A percentile compares a stretch with the other conserved stretches of the same genome.
phyloP scores from a whole-genome alignment of 1,140 invertebrate genomes.

The Armadillidium nasatum region DNA sequence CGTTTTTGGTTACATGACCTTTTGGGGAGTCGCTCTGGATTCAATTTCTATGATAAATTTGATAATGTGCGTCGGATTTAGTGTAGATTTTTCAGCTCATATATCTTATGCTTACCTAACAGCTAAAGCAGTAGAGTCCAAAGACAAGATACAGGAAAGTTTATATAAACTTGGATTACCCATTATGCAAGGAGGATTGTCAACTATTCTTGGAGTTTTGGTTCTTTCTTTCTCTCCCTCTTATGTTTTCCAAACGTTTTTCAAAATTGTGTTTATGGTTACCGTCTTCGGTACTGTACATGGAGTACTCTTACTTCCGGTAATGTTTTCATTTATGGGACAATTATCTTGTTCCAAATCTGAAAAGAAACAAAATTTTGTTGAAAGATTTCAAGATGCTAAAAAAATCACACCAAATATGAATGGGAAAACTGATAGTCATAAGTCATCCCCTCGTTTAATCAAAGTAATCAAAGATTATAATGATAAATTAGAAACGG shows the following conservation, averaged over 20 bases:
- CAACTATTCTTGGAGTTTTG: constrained; percentile 84
- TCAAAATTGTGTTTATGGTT: constrained; percentile 95
- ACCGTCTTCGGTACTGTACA: constrained; percentile 91
- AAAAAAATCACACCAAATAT: no score
- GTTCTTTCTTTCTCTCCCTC: constrained; percentile 83
- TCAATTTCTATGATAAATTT: constrained; percentile 98
- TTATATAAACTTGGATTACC: constrained; percentile 85
- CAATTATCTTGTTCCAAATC: no score
- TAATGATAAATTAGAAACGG: no score
- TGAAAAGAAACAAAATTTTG: no score
- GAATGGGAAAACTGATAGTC: no score
- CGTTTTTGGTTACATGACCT: constrained; percentile 93
- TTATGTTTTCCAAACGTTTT: constrained; percentile 96
- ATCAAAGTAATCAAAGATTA: no score
- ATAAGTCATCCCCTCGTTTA: no score
- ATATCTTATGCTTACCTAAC: constrained; percentile 96
- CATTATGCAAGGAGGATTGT: constrained; percentile 89
- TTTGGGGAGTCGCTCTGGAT: constrained; percentile 88
- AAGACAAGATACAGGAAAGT: constrained; percentile 76
- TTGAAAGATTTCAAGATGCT: no score
- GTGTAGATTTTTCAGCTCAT: constrained; percentile 94
- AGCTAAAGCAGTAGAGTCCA: constrained; percentile 65
- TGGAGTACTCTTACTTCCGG: constrained; percentile 80
- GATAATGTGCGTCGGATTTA: constrained; percentile 98
- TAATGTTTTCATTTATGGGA: no score